Base-by-base conservation (phyloP, 2,113 vertebrate genomes). In the Peromyscus maniculatus region DNA sequence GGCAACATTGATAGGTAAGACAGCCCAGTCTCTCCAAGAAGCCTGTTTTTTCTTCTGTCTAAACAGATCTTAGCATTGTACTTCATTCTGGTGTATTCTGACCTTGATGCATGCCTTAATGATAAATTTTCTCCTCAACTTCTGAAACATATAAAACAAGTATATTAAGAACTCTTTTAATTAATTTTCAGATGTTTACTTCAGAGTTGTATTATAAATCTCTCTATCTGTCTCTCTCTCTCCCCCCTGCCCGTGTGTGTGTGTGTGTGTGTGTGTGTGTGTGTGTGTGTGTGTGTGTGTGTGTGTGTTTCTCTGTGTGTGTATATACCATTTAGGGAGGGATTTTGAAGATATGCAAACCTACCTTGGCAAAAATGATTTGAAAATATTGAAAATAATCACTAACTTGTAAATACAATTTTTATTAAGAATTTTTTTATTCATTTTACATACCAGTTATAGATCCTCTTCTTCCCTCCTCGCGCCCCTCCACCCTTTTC, bases 141-240 rank as follows among this genome's bases (percentile, higher is more conserved):
- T 91, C 24, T 89, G 43, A 88, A 55, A 33, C 49, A 95, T 19
- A 83, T n/a, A 87, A 94, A 94, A 91, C 82, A 22, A 95, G 33
- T 19, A 96, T 71, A 94, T 84, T 88, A 94, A 89, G 77, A 91
- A 46, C 26, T 74, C 19, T 28, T 33, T 28, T 49, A 26, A 31
- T 21, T 4, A 67, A 55, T 59, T 69, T n/a, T 46, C 13, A 55
- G 5, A 3, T 55, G 43, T 36, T 67, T 49, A 46, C 21, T 90
- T 83, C 36, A 43, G 46, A 2, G 10, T 80, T 74, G 22, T 49
- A n/a, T 55, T 96, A 57, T 87, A 69, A n/a, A 10, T 13, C 0
- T 75, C 36, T 43, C 62, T 19, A 17, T 59, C 57, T 59, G 17
- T 59, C 17, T 59, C 57, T 59, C 16, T 59, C 3, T 59, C 17